Evolutionary conservation across 2,797 vertebrate species (phyloP).

Genomic region (Coregonus sp.): DNA sequence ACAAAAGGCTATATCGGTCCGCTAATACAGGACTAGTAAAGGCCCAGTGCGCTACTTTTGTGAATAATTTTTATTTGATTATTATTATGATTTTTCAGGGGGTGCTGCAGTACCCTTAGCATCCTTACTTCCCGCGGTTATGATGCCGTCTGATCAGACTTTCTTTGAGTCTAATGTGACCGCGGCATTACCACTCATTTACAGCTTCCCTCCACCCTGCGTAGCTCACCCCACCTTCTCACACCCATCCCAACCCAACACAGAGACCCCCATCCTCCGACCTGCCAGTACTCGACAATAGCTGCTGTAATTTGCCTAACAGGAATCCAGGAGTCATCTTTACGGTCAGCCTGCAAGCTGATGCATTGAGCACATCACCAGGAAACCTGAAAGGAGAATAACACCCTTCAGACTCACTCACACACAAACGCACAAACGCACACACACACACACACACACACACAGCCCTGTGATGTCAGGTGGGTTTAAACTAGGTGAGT

Average conservation of each 20-base stretch:
- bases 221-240: neutral
- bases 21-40: too few relatives aligned
- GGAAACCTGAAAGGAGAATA: neutral
- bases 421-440: neutral
- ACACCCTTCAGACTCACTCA: neutral
- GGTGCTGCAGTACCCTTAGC: too few relatives aligned
- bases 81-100: too few relatives aligned
- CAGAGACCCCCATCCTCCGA: neutral
- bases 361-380: neutral
- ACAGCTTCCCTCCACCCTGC: neutral
- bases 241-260: neutral
- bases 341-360: neutral
- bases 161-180: neutral
- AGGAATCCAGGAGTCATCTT: neutral
- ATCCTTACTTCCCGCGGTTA: too few relatives aligned
- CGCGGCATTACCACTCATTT: neutral
- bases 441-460: constrained; percentile 2
- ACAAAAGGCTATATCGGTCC: too few relatives aligned
- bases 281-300: neutral
- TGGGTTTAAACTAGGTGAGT: constrained; percentile 13
- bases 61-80: too few relatives aligned
- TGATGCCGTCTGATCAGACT: neutral
- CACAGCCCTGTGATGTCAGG: constrained; percentile 9
- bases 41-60: too few relatives aligned
- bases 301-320: neutral